Conservation (phyloP, 2,888 invertebrate species). For the Miltochrista miniata region DNA sequence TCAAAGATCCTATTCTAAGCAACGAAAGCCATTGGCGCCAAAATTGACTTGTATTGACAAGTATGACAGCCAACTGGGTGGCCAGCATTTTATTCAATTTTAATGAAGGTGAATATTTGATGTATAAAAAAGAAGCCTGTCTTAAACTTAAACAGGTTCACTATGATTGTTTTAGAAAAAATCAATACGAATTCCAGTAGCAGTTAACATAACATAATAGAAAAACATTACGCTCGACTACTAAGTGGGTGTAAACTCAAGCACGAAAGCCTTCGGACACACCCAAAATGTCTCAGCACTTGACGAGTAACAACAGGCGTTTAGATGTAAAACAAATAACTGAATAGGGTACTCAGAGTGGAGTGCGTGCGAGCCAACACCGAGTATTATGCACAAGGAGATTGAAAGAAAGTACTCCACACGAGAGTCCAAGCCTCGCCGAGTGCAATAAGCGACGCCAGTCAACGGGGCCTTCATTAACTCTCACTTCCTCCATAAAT, state of each 20-base stretch:
- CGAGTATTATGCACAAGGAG: constrained; percentile 78
- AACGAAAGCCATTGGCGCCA: constrained; percentile 63
- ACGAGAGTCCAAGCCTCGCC: constrained; percentile 73
- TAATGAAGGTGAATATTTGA: constrained; percentile 39
- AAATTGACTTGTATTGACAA: constrained; percentile 73
- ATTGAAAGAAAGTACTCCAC: constrained; percentile 79
- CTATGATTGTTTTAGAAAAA: constrained; percentile 9
- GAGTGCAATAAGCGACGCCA: constrained; percentile 78
- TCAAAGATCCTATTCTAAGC: constrained; percentile 12
- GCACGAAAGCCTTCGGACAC: constrained; percentile 59
- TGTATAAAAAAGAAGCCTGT: constrained; percentile 4
- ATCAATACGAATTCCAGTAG: constrained; percentile 29
- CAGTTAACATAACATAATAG: constrained; percentile 38
- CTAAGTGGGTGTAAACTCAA: constrained; percentile 66
- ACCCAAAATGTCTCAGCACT: constrained; percentile 69
- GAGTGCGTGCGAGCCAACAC: constrained; percentile 74
- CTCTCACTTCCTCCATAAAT: constrained; percentile 71
- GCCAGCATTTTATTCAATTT: constrained; percentile 53
- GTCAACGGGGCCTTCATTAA: constrained; percentile 72
- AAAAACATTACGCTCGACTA: constrained; percentile 56
- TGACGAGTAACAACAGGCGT: constrained; percentile 63
- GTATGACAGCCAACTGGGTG: constrained; percentile 72
- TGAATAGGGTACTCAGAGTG: constrained; percentile 66
- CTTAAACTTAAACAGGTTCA: constrained; percentile 2
- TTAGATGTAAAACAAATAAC: constrained; percentile 77